These are phyloP conservation scores for Pedionomus torquatus DNA, from an alignment of 2,113 vertebrate genomes.

Conservation along the genomic window DNA sequence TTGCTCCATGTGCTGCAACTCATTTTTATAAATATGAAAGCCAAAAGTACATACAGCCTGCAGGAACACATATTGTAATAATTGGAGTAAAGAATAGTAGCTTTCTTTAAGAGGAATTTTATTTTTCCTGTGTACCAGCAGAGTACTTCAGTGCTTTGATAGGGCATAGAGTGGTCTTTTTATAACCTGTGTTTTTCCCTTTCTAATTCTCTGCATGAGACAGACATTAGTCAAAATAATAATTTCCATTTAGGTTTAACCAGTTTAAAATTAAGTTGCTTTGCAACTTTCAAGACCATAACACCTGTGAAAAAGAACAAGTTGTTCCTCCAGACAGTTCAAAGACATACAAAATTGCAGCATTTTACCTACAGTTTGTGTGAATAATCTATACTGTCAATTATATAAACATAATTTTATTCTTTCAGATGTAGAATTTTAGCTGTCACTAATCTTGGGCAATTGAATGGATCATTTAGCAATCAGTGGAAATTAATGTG, in stretches of 20 bases:
- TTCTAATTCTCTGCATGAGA: not conserved
- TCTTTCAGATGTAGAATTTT: not conserved
- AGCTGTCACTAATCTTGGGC: not conserved
- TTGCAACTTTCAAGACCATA: not conserved
- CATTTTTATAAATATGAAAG: not conserved
- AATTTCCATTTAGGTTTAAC: not conserved
- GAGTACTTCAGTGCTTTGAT: not conserved
- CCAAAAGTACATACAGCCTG: not conserved
- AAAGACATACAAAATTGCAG: not conserved
- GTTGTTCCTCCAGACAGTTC: not conserved
- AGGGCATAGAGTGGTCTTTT: not conserved
- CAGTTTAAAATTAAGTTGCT: not conserved
- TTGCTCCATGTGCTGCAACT: not conserved
- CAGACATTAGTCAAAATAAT: constrained; percentile 20
- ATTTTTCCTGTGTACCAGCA: not conserved
- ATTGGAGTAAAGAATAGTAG: not conserved
- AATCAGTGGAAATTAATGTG: constrained; percentile 5
- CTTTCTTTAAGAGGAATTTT: not conserved
- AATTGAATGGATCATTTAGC: not conserved
- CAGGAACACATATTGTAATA: not conserved
- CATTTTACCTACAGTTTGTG: not conserved
- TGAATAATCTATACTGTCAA: not conserved
- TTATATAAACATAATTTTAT: constrained; percentile 7
- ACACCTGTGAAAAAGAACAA: constrained; percentile 1
- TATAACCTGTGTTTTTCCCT: not conserved